Conservation (phyloP, 2,113 vertebrate genomes). For the Athene noctua region DNA sequence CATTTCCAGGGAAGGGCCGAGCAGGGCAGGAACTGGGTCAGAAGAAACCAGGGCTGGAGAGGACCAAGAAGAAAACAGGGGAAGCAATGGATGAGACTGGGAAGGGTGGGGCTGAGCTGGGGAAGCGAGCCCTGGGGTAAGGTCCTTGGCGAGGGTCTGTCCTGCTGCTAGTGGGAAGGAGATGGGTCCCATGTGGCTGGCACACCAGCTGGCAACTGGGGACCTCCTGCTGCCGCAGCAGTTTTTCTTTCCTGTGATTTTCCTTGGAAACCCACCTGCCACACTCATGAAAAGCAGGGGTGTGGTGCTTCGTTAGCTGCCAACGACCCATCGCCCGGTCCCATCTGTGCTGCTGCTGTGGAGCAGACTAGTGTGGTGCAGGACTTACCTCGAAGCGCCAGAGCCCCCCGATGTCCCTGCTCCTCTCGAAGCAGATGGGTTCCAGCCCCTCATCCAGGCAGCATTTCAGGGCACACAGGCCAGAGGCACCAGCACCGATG, state of each 20-base stretch:
- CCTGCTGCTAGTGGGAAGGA: background rate
- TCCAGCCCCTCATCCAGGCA: slow-evolving; percentile 57
- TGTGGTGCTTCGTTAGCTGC: fast-evolving
- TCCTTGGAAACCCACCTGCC: background rate
- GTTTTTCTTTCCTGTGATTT: background rate
- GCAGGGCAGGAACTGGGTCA: background rate
- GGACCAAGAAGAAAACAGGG: background rate
- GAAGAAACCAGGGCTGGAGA: background rate
- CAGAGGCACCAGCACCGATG: background rate
- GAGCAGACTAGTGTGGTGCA: fast-evolving
- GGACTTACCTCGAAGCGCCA: slow-evolving; percentile 45
- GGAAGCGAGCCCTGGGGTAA: background rate
- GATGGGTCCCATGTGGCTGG: fast-evolving
- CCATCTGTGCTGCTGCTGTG: fast-evolving
- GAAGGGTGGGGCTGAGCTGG: background rate
- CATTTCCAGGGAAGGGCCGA: background rate
- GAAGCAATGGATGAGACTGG: background rate
- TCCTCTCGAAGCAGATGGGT: slow-evolving; percentile 46
- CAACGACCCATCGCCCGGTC: fast-evolving
- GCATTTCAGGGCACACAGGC: slow-evolving; percentile 32
- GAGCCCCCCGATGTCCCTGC: slow-evolving; percentile 29
- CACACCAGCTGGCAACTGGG: background rate
- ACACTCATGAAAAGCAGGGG: fast-evolving
- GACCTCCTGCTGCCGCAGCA: fast-evolving
- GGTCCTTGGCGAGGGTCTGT: background rate